phyloP scores from a whole-genome alignment of 2,797 vertebrate species.

The Todus mexicanus region DNA sequence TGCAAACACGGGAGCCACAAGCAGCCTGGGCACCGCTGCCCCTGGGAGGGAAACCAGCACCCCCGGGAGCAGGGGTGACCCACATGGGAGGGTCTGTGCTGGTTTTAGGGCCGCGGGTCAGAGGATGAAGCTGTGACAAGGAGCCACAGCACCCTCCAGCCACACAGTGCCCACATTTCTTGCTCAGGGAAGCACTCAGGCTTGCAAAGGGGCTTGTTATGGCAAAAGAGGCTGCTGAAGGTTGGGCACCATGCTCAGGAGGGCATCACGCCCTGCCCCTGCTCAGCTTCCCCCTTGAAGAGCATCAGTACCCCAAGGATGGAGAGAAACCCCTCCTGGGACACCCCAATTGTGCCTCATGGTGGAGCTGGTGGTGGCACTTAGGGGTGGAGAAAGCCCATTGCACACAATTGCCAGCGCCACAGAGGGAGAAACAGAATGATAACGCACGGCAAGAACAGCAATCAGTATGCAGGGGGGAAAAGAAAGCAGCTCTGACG shows the following conservation, averaged over 20 bases:
- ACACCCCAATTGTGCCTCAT: fast-evolving
- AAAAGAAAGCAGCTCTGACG: background rate
- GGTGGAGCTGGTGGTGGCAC: background rate
- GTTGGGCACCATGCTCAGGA: no score
- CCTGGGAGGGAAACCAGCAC: background rate
- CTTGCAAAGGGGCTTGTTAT: background rate
- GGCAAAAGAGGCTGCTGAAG: background rate
- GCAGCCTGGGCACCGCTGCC: background rate
- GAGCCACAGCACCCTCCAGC: background rate
- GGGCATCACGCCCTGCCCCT: no score
- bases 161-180: background rate
- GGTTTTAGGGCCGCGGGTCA: background rate
- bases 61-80: background rate
- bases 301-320: background rate
- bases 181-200: background rate
- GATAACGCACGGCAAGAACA: background rate
- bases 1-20: background rate
- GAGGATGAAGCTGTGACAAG: background rate
- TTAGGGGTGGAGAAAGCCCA: background rate
- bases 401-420: background rate
- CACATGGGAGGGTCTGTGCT: no score
- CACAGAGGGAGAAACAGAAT: background rate
- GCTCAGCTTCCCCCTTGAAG: background rate
- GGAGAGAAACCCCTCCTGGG: background rate
- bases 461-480: background rate